Conservation (phyloP, 2,797 vertebrate genomes). For the Leptodactylus fallax region DNA sequence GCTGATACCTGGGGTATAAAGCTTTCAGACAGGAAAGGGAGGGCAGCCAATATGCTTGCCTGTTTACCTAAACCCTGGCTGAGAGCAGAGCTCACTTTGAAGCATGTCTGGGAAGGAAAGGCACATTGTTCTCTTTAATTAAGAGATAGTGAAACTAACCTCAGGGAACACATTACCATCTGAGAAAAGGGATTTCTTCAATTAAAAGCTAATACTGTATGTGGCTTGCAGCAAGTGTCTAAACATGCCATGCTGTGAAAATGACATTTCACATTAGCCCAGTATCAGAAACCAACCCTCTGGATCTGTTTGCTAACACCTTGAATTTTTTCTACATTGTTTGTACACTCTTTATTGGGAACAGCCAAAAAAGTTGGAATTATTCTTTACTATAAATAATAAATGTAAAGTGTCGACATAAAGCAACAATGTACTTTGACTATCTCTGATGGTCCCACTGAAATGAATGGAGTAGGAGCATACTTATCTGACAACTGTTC, state of each 20-base stretch:
- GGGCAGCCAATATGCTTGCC: conserved; percentile 29
- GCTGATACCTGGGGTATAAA: conserved; percentile 36
- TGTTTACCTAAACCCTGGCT: conserved; percentile 53
- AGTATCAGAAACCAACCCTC: neutral
- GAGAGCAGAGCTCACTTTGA: conserved; percentile 39
- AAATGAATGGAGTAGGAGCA: too few relatives aligned
- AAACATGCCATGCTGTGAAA: conserved; percentile 32
- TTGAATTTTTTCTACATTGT: neutral
- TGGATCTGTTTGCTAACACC: neutral
- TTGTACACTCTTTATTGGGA: neutral
- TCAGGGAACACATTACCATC: conserved; percentile 39
- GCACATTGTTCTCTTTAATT: conserved; percentile 59
- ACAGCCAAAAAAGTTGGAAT: neutral
- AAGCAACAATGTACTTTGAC: neutral
- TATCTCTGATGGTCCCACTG: too few relatives aligned
- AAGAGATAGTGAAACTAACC: conserved; percentile 60
- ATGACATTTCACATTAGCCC: conserved; percentile 16
- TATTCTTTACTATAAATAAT: neutral
- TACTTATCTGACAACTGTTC: too few relatives aligned
- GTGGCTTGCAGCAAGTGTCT: conserved; percentile 23
- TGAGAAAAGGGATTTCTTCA: conserved; percentile 44
- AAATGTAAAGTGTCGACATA: too few relatives aligned
- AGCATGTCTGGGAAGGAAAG: conserved; percentile 54
- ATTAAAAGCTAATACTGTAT: conserved; percentile 13
- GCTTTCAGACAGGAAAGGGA: conserved; percentile 50